Conservation (phyloP, 2,113 vertebrate species). For the Zeus faber region DNA sequence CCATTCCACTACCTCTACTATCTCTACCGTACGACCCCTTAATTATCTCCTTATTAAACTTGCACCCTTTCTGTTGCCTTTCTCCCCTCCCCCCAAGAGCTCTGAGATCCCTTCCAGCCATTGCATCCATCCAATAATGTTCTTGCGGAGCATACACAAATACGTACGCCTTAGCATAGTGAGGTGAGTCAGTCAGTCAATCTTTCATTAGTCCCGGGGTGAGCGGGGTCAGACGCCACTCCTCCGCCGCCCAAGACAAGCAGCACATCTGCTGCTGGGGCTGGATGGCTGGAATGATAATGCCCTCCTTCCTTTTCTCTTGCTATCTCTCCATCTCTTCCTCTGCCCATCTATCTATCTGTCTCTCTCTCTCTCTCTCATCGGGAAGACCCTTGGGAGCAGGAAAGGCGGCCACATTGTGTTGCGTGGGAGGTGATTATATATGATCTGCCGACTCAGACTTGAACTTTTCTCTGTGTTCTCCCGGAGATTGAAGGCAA, state of each 20-base stretch:
- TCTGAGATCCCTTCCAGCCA: slow-evolving; percentile 50
- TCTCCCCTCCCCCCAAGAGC: slow-evolving; percentile 23
- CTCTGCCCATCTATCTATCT: slow-evolving; percentile 15
- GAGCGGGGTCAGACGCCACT: slow-evolving; percentile 80
- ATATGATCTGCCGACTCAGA: slow-evolving; percentile 76
- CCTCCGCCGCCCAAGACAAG: slow-evolving; percentile 76
- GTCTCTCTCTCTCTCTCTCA: slow-evolving; percentile 56
- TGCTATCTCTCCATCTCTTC: slow-evolving; percentile 48
- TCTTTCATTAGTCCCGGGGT: slow-evolving; percentile 84
- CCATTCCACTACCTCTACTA: no score
- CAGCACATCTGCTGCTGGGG: slow-evolving; percentile 80
- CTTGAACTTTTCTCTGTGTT: slow-evolving; percentile 74
- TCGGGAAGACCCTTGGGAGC: no score
- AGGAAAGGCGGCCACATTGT: slow-evolving; percentile 43
- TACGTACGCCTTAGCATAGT: slow-evolving; percentile 42
- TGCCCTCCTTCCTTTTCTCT: slow-evolving; percentile 43
- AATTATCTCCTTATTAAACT: no score
- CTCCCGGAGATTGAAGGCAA: slow-evolving; percentile 60
- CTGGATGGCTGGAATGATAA: slow-evolving; percentile 80
- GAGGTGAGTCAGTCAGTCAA: slow-evolving; percentile 69
- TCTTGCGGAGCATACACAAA: slow-evolving; percentile 65
- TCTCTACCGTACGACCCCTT: no score
- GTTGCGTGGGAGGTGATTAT: slow-evolving; percentile 71
- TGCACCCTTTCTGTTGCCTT: slow-evolving; percentile 28
- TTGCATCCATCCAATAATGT: slow-evolving; percentile 58